Conservation (phyloP, 2,113 vertebrate species). For the Engraulis encrasicolus region DNA sequence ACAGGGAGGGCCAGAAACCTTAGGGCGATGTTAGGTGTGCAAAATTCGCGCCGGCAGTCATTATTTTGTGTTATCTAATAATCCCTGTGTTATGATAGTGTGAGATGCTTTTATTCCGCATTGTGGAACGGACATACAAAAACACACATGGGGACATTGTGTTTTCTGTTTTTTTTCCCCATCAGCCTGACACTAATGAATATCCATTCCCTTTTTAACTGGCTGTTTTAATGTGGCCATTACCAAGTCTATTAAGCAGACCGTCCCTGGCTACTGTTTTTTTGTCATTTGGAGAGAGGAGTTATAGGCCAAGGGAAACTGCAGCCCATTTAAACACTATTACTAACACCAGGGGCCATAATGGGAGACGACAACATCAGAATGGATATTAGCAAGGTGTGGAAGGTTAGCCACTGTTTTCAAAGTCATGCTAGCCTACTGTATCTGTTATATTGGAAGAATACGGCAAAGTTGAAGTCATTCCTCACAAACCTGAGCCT, state of each 20-base stretch:
- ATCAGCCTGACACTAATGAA: constrained; percentile 11
- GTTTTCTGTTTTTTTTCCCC: too few species aligned
- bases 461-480: too few species aligned
- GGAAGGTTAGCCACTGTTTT: background rate
- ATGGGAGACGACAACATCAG: background rate
- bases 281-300: background rate
- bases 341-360: background rate
- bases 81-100: background rate
- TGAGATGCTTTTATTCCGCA: background rate
- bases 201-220: background rate
- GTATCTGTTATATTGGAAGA: too few species aligned
- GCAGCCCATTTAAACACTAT: background rate
- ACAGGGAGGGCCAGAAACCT: constrained; percentile 37
- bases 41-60: background rate
- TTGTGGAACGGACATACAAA: background rate
- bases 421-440: background rate
- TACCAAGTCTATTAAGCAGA: background rate
- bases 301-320: background rate
- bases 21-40: background rate
- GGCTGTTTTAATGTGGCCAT: background rate
- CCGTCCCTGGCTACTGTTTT: background rate
- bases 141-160: background rate
- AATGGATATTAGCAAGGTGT: background rate
- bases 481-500: too few species aligned
- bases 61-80: constrained; percentile 8